Evolutionary conservation across 2,888 invertebrate genomes (phyloP), one percentile per base, ranked within the genome.

Genomic region (Apotomis capreana): DNA sequence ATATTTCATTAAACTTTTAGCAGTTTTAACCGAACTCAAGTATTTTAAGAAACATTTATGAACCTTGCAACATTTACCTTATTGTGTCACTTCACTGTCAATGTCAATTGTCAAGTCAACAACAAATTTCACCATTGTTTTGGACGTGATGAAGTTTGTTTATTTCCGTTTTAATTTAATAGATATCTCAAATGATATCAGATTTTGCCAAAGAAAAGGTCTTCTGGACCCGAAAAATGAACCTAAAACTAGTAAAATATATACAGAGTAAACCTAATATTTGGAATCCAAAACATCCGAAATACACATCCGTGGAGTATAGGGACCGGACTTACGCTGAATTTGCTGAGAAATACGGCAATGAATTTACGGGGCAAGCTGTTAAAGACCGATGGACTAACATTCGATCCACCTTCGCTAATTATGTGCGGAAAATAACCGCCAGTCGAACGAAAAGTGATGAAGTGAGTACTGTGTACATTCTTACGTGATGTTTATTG

Each of bases 361-460:
- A 91, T 68, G 86, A 88, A 61, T 89, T 93, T 73, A 88, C 88
- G 36, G 91, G 91, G 44, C 89, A 89, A 76, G 92, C 92, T 46
- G 93, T 92, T 6, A 93, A 91, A 76, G 89, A 91, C 44, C 82
- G 93, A 3, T 93, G 93, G 93, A 92, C 92, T 4, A 93, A 92
- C 77, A 92, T 93, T 26, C 83, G 93, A 63, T 91, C 90, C 8
- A 92, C 92, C 1, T 92, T 88, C 80, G 84, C 90, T 10, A 87
- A 89, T 84, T 91, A 92, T 78, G 81, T 90, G 67, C 87, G 92
- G 74, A 93, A 91, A 84, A 74, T 88, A 36, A 88, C 85, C 62
- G 82, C 84, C 51, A 89, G 83, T 79, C 81, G 82, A 36, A 69
- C 74, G 3, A 87, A 83, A 78, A 79, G 75, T 0, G 83, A 83